Conservation (phyloP, 2,797 vertebrate species). For the Epinephelus awoara region DNA sequence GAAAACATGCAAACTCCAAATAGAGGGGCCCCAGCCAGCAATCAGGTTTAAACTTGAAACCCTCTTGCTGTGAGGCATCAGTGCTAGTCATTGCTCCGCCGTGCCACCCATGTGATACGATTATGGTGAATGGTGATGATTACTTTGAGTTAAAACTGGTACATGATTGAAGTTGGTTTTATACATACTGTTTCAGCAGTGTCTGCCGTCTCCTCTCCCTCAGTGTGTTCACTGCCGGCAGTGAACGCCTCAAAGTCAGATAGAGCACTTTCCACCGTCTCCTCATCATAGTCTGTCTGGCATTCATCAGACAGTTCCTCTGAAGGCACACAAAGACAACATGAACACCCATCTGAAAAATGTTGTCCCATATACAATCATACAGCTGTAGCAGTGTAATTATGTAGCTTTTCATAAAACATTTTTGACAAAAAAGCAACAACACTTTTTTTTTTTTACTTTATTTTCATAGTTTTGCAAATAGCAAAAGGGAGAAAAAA, state of each 20-base stretch:
- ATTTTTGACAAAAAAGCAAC: too few relatives aligned
- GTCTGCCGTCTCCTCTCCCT: slow-evolving; percentile 85
- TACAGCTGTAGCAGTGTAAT: neutral
- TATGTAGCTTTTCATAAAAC: neutral
- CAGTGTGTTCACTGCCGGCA: slow-evolving; percentile 74
- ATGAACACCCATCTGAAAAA: neutral
- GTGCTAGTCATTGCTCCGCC: too few relatives aligned
- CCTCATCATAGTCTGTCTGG: slow-evolving; percentile 94
- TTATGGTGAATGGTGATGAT: neutral
- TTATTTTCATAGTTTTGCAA: too few relatives aligned
- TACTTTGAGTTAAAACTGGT: neutral
- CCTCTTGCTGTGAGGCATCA: too few relatives aligned
- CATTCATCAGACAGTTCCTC: slow-evolving; percentile 92
- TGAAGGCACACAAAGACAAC: slow-evolving; percentile 55
- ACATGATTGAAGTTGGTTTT: neutral
- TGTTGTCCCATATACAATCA: neutral
- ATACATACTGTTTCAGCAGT: slow-evolving; percentile 86
- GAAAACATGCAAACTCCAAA: too few relatives aligned
- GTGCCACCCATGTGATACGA: neutral
- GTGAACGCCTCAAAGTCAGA: slow-evolving; percentile 83
- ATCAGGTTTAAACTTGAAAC: too few relatives aligned
- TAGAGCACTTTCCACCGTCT: slow-evolving; percentile 84
- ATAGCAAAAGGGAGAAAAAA: too few relatives aligned
- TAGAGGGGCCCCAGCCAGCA: too few relatives aligned
- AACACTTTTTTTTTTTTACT: too few relatives aligned